These are phyloP conservation scores for Paradoxurus hermaphroditus DNA, from an alignment of 2,113 vertebrate genomes.

Conservation along the genomic window DNA sequence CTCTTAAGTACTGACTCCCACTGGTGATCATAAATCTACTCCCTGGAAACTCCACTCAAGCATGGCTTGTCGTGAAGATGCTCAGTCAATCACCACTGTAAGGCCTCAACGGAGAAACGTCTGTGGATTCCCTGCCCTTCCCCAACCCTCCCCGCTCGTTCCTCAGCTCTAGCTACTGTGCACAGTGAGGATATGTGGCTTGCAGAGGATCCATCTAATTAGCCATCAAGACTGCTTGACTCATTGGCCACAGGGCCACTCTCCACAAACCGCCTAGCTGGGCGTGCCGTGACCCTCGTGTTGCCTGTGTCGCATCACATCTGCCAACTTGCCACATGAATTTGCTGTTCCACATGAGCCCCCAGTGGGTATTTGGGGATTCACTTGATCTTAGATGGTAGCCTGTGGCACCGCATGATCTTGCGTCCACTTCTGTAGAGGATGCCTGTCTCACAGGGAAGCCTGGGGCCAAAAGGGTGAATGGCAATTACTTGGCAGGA, in stretches of 20 bases:
- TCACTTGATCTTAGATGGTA: background rate
- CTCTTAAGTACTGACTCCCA: background rate
- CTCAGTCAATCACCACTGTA: background rate
- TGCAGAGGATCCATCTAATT: background rate
- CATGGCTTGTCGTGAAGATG: fast-evolving
- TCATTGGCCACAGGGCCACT: background rate
- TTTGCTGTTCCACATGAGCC: background rate
- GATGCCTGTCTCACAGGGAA: background rate
- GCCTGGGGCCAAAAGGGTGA: background rate
- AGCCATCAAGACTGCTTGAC: background rate
- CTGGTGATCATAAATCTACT: background rate
- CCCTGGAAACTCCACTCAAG: background rate
- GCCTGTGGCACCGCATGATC: background rate
- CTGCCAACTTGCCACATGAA: background rate
- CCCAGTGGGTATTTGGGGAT: background rate
- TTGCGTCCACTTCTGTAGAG: background rate
- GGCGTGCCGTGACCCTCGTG: background rate
- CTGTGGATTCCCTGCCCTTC: background rate
- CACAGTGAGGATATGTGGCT: background rate
- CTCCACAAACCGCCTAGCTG: background rate
- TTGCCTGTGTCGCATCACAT: background rate
- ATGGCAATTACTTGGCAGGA: background rate
- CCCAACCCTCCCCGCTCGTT: background rate
- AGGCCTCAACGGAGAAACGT: background rate
- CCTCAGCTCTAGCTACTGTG: background rate